These are phyloP conservation scores for Papilio gigon DNA, from an alignment of 2,888 invertebrate genomes.

Conservation along the genomic window DNA sequence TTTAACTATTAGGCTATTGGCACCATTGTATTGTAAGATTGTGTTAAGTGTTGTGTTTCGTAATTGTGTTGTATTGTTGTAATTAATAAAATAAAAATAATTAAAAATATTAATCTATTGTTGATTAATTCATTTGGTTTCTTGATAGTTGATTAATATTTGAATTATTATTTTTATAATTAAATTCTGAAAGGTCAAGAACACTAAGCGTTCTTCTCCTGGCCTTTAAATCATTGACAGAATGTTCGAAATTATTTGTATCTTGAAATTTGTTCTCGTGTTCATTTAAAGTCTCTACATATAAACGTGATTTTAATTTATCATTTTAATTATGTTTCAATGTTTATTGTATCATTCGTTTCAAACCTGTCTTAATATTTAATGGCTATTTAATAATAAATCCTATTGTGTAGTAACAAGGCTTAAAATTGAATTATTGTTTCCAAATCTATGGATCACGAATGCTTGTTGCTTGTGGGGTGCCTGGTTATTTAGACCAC, in stretches of 20 bases:
- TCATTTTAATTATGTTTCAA: constrained; percentile 25
- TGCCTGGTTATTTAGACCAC: too few relatives aligned
- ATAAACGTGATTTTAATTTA: constrained; percentile 30
- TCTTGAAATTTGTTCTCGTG: constrained; percentile 29
- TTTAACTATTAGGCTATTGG: too few relatives aligned
- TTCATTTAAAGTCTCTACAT: constrained; percentile 17
- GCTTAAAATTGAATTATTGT: background rate
- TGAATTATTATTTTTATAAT: constrained; percentile 32
- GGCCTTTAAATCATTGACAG: constrained; percentile 43
- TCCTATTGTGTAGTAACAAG: background rate
- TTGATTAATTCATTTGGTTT: too few relatives aligned
- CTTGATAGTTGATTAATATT: constrained; percentile 24
- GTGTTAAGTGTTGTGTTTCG: too few relatives aligned
- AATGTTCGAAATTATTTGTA: background rate
- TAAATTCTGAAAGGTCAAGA: constrained; percentile 46
- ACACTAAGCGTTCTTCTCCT: constrained; percentile 41
- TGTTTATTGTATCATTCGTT: constrained; percentile 30
- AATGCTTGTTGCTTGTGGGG: too few relatives aligned
- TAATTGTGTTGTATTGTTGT: background rate
- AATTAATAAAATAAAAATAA: background rate
- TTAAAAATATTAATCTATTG: background rate
- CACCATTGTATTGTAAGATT: too few relatives aligned
- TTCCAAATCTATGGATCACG: background rate
- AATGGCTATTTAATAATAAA: background rate
- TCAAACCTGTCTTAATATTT: background rate